Evolutionary conservation across 2,797 vertebrate genomes (phyloP), one percentile per base, ranked within the genome.

Genomic region (Steatocranus sp.): DNA sequence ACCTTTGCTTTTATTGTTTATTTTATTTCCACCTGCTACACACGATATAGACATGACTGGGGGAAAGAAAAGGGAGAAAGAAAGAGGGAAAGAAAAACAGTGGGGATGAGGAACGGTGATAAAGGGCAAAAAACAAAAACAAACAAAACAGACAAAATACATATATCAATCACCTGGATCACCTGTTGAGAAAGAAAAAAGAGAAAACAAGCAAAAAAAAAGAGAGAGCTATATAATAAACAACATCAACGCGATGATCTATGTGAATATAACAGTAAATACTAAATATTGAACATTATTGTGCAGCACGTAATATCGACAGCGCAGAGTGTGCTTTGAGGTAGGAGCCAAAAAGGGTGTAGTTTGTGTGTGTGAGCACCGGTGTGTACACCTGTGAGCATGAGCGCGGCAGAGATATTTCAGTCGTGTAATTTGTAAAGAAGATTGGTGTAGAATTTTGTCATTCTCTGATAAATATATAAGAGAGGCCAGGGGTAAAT

Each of bases 101-200:
- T 2, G 2, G 23, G 11, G 23, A 25, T 0, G 11, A 53, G 11
- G 50, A 5, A 2, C 1, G 7, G 7, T 14, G 50, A 53, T 14
- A 53, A 53, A 53, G 4, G 50, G 50, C 20, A 0, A 53, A 53
- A 53, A 25, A 14, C 20, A 14, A 53, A 53, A 53, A 53, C 0
- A 20, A 53, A 53, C 11, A 53, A 53, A 53, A 25, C 50, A 2
- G 25, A 53, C 20, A 53, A 51, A 23, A 51, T 51, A 51, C 11
- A 51, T 51, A 51, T 23, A 12, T 51, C 11, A 23, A 51, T 51
- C 20, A 51, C 6, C 11, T 23, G 50, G 50, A 23, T 23, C 50
- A 51, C 20, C 20, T 23, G 20, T 12, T 23, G 3, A 12, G 50
- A 51, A 51, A 51, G 11, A 51, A 23, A 50, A 51, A 51, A 23